A percentile compares a stretch with the other conserved stretches of the same genome.
Evolutionary conservation across 2,888 invertebrate genomes (phyloP).

Genomic region (Lordiphosa fenestrarum): DNA sequence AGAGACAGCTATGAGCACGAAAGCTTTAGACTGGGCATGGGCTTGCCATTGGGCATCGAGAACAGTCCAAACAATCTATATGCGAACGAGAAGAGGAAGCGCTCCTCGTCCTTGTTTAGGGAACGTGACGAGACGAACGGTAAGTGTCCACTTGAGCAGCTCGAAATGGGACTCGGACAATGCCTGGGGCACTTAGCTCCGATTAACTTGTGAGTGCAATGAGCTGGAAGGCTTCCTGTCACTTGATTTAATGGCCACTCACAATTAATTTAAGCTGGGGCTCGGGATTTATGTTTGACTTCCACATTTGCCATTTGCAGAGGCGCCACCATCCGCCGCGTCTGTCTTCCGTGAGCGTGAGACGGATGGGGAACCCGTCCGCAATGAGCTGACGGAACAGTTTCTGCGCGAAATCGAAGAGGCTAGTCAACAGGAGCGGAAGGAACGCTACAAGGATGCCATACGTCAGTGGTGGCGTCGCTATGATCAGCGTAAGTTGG

Average conservation of each 20-base stretch:
- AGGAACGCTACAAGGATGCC: constrained; percentile 77
- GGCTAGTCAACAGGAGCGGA: constrained; percentile 77
- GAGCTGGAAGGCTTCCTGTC: constrained; percentile 58
- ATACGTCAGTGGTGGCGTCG: constrained; percentile 75
- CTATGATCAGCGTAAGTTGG: constrained; percentile 31
- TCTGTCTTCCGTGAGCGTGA: constrained; percentile 79
- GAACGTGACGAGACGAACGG: constrained; percentile 79
- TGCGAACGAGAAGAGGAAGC: constrained; percentile 74
- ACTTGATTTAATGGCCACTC: constrained; percentile 61
- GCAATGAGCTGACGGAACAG: constrained; percentile 76
- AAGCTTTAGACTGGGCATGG: constrained; percentile 60
- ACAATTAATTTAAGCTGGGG: constrained; percentile 26
- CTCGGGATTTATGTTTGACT: neutral
- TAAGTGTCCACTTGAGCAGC: constrained; percentile 55
- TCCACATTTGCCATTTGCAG: constrained; percentile 2
- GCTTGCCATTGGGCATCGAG: constrained; percentile 12
- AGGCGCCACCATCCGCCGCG: constrained; percentile 28
- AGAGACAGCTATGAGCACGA: constrained; percentile 51
- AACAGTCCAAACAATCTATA: constrained; percentile 42
- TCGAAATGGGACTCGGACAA: constrained; percentile 38
- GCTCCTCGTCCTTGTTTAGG: constrained; percentile 75
- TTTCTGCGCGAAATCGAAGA: constrained; percentile 79
- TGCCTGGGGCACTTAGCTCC: constrained; percentile 56
- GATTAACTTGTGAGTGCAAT: constrained; percentile 64
- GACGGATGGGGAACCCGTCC: constrained; percentile 33